A percentile compares a stretch with the other conserved stretches of the same genome.
Conservation (phyloP, 1,140 invertebrate genomes). For the Drosophila tropicalis region DNA sequence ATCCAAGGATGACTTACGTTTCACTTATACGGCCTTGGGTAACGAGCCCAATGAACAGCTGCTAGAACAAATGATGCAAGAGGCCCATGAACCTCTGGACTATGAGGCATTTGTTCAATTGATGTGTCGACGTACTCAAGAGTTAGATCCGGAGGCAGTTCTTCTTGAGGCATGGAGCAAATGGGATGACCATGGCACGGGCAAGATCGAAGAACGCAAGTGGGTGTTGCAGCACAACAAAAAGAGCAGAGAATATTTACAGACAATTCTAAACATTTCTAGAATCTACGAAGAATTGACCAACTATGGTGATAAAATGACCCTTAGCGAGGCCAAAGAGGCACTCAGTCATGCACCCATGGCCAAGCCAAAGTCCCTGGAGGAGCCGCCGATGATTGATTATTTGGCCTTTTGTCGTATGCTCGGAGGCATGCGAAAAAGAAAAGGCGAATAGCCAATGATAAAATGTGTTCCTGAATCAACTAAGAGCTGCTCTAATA, state of each 20-base stretch:
- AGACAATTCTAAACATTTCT: not conserved
- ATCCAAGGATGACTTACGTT: constrained; percentile 85
- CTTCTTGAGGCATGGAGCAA: constrained; percentile 85
- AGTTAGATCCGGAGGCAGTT: constrained; percentile 86
- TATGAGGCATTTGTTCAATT: constrained; percentile 86
- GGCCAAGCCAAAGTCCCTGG: constrained; percentile 83
- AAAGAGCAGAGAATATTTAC: not conserved
- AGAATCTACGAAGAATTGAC: constrained; percentile 86
- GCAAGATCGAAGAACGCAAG: constrained; percentile 86
- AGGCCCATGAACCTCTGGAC: constrained; percentile 85
- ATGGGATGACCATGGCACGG: constrained; percentile 86
- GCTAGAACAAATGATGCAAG: constrained; percentile 85
- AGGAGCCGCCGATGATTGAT: constrained; percentile 84
- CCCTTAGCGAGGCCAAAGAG: constrained; percentile 85
- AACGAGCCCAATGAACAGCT: constrained; percentile 84
- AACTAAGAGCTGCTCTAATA: not conserved
- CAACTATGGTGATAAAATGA: constrained; percentile 86
- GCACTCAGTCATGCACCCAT: constrained; percentile 86
- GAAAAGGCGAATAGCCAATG: constrained; percentile 44
- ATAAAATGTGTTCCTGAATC: constrained; percentile 1
- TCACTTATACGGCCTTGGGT: constrained; percentile 85
- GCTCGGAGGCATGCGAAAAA: constrained; percentile 85
- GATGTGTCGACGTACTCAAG: constrained; percentile 85
- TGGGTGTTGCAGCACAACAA: constrained; percentile 55
- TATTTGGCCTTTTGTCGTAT: constrained; percentile 86